Evolutionary conservation across 2,888 invertebrate genomes (phyloP), one percentile per base, ranked within the genome.

Genomic region (Anorthoa munda): DNA sequence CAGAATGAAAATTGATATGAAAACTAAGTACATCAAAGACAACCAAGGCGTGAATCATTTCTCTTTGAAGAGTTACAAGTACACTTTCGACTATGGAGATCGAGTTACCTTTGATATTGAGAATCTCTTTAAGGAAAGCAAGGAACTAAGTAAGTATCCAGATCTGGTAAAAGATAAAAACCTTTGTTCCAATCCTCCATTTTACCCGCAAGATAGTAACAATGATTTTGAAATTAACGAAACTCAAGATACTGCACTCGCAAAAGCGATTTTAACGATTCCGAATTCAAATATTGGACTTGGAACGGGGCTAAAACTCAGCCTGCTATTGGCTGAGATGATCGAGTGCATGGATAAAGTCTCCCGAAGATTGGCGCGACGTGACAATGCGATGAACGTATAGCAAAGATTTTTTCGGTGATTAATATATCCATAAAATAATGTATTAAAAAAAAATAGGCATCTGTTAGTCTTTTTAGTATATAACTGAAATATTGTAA

Each of bases 91-190:
- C 82, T 96, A 95, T 71, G 96, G 96, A 17, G 96, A 96, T 79
- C 92, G 91, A 48, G 93, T 95, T 17, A 78, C 89, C 0, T 96
- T 94, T 86, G 94, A 95, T 68, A 84, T 96, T 63, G 85, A 90
- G 75, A 95, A 96, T 82, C 87, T 96, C 45, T 95, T 96, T 87
- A 96, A 94, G 76, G 95, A 93, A 71, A 96, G 93, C 90, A 92
- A 94, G 68, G 90, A 94, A 87, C 87, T 96, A 7, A 96, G 96
- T 96, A 85, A 94, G 96, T 95, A 87, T 64, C 61, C n/a, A 45
- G 17, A 23, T 26, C 31, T 50, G 7, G 21, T 4, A 21, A 48
- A 66, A 17, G 2, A 53, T 2, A 23, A 15, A 13, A 26, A 46
- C 0, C 12, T 9, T 46, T 39, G 48, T 21, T 39, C 48, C 12